Evolutionary conservation across 2,797 vertebrate genomes (phyloP).

Genomic region (Heliangelus exortis): DNA sequence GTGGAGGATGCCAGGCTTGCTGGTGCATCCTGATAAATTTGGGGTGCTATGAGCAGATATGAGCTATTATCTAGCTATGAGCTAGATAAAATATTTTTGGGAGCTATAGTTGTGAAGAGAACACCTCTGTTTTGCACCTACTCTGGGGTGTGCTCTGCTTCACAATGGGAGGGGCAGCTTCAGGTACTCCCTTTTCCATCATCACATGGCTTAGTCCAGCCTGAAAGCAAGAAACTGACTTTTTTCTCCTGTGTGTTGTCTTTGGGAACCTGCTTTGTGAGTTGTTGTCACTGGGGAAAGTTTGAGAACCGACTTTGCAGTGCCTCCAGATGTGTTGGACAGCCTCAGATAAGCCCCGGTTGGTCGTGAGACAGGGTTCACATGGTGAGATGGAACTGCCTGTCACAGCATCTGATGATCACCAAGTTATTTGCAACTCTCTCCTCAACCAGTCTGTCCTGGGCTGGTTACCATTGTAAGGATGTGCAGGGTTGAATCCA

Average conservation of each 20-base stretch:
- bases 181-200: neutral
- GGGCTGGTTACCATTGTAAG: neutral
- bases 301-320: neutral
- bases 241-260: neutral
- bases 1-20: neutral
- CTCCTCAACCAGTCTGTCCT: neutral
- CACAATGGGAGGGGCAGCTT: neutral
- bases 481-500: neutral
- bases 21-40: neutral
- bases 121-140: neutral
- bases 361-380: neutral
- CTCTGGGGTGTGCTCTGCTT: neutral
- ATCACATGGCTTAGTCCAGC: neutral
- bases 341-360: neutral
- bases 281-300: neutral
- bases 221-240: neutral
- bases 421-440: neutral
- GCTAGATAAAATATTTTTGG: neutral
- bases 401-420: accelerated
- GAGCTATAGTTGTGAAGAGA: neutral
- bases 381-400: neutral
- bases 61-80: too few relatives aligned
- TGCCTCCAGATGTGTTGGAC: too few relatives aligned
- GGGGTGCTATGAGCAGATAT: neutral
- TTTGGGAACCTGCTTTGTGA: neutral